Conservation (phyloP, 2,113 vertebrate species). For the Colaptes auratus region DNA sequence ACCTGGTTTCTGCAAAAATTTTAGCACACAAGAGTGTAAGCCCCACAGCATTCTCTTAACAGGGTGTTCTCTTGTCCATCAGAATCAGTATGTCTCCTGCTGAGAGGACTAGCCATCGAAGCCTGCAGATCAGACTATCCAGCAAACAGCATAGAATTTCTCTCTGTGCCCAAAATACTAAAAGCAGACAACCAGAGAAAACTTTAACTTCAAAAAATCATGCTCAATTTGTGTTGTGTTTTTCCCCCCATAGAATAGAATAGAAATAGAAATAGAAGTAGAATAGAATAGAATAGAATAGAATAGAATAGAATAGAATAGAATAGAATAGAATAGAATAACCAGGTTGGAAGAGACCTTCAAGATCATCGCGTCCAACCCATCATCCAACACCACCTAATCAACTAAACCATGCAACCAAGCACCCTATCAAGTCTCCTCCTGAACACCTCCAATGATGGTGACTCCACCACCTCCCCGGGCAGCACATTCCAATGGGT, state of each 20-base stretch:
- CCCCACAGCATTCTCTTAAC: background rate
- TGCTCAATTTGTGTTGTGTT: background rate
- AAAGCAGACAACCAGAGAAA: background rate
- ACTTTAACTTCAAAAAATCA: background rate
- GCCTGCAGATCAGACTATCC: background rate
- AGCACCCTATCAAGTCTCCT: no score
- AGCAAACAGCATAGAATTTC: background rate
- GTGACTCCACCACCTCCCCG: no score
- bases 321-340: no score
- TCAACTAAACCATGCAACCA: no score
- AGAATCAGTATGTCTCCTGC: background rate
- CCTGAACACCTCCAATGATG: no score
- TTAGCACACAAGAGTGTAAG: background rate
- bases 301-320: no score
- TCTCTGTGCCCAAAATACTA: background rate
- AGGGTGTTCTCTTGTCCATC: rapidly evolving
- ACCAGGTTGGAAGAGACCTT: no score
- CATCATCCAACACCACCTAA: no score
- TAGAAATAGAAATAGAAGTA: no score
- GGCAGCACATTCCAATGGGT: no score
- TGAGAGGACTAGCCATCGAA: background rate
- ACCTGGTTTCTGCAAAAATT: background rate
- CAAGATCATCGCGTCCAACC: no score
- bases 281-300: no score
- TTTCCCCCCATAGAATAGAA: background rate